Evolutionary conservation across 2,797 vertebrate genomes (phyloP).

Genomic region (Paratrypauchen microcephalus): DNA sequence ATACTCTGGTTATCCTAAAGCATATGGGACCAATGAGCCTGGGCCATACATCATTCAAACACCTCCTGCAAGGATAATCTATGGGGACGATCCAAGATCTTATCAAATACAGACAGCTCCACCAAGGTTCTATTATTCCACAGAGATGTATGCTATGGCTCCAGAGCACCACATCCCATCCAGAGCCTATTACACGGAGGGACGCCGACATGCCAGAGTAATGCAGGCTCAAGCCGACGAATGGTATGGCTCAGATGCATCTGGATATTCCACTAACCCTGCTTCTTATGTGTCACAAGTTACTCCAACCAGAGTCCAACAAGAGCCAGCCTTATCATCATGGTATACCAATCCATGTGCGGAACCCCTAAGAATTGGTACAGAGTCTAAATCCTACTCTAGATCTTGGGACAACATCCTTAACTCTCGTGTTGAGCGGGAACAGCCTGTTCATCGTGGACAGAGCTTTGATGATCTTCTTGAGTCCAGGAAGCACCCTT

Average conservation of each 20-base stretch:
- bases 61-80: slow-evolving; percentile 84
- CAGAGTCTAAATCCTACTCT: slow-evolving; percentile 88
- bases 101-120: slow-evolving; percentile 82
- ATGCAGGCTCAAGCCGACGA: slow-evolving; percentile 82
- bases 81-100: slow-evolving; percentile 82
- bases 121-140: slow-evolving; percentile 79
- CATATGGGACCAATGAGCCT: slow-evolving; percentile 79
- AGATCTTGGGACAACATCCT: slow-evolving; percentile 98
- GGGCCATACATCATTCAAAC: slow-evolving; percentile 89
- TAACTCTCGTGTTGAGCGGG: slow-evolving; percentile 80
- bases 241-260: slow-evolving; percentile 86
- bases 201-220: slow-evolving; percentile 81
- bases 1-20: slow-evolving; percentile 70
- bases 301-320: slow-evolving; percentile 74
- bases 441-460: slow-evolving; percentile 86
- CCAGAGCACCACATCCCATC: slow-evolving; percentile 81
- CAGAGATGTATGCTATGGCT: slow-evolving; percentile 78
- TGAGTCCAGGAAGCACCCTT: slow-evolving; percentile 77
- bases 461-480: slow-evolving; percentile 95
- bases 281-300: slow-evolving; percentile 79
- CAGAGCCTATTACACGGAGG: slow-evolving; percentile 85
- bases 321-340: slow-evolving; percentile 79
- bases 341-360: slow-evolving; percentile 87
- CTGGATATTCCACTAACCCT: slow-evolving; percentile 79
- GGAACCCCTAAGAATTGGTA: slow-evolving; percentile 81